Evolutionary conservation across 2,888 invertebrate genomes (phyloP).

Genomic region (Plebejus melissa): DNA sequence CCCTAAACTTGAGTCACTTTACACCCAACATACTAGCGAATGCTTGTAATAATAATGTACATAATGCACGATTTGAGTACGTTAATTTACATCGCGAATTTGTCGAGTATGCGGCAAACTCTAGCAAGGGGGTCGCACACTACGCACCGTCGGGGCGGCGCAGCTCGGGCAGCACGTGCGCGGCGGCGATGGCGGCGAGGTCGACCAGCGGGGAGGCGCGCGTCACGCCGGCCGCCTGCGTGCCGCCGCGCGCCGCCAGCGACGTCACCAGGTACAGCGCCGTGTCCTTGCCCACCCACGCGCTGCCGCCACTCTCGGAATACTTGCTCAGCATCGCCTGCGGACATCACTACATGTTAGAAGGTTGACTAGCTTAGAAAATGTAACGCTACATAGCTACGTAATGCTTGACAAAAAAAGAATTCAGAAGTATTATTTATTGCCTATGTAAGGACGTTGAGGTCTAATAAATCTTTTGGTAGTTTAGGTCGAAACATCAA

Average conservation of each 20-base stretch:
- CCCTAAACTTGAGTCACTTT: not conserved
- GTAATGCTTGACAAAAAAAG: not conserved
- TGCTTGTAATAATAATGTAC: too few relatives aligned
- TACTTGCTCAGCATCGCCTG: slow-evolving; percentile 89
- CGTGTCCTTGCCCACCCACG: slow-evolving; percentile 97
- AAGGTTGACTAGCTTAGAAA: too few relatives aligned
- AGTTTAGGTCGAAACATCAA: too few relatives aligned
- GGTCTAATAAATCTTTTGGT: too few relatives aligned
- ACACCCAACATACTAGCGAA: not conserved
- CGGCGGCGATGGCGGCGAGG: slow-evolving; percentile 91
- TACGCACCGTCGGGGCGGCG: slow-evolving; percentile 82
- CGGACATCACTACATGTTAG: not conserved
- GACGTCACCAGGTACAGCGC: slow-evolving; percentile 98
- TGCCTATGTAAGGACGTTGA: too few relatives aligned
- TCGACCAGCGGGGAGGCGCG: slow-evolving; percentile 94
- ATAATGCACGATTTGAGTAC: too few relatives aligned
- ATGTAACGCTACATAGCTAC: not conserved
- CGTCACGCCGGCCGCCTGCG: slow-evolving; percentile 94
- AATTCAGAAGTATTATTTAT: too few relatives aligned
- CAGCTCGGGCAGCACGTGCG: slow-evolving; percentile 92
- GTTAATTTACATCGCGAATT: too few relatives aligned
- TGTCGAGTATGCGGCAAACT: too few relatives aligned
- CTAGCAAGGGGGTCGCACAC: not conserved
- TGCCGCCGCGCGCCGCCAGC: slow-evolving; percentile 92
- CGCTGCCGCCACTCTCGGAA: slow-evolving; percentile 83